These are phyloP conservation scores for Vanacampus margaritifer DNA, from an alignment of 2,113 vertebrate species.

Conservation along the genomic window DNA sequence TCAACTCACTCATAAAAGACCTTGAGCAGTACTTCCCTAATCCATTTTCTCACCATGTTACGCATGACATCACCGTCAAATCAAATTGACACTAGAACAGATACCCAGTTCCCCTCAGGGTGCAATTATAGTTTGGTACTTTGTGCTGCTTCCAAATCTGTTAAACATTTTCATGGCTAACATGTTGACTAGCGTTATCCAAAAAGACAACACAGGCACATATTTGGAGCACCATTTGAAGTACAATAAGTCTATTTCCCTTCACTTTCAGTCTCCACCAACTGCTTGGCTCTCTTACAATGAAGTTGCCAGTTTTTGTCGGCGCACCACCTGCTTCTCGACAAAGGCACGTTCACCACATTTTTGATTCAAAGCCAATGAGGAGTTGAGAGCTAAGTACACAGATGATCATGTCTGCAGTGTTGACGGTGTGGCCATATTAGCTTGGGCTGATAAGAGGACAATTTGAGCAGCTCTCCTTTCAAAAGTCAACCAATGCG, in stretches of 20 bases:
- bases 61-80: too few species aligned
- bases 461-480: too few species aligned
- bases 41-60: too few species aligned
- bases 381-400: neutral
- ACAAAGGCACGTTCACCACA: neutral
- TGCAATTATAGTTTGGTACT: neutral
- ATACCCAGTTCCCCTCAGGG: neutral
- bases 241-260: conserved; percentile 5
- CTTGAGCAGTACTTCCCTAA: too few species aligned
- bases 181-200: neutral
- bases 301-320: conserved; percentile 2
- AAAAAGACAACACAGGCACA: neutral
- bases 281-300: conserved; percentile 8
- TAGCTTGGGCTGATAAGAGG: too few species aligned
- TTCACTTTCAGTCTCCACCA: conserved; percentile 10
- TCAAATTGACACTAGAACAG: neutral
- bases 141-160: neutral
- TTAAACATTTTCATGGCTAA: neutral
- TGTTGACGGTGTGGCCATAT: too few species aligned
- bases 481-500: too few species aligned
- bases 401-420: too few species aligned
- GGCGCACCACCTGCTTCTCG: neutral
- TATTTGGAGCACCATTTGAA: neutral
- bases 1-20: too few species aligned
- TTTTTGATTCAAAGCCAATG: neutral